phyloP scores from a whole-genome alignment of 1,140 invertebrate species.

The Drosophila mauritiana region DNA sequence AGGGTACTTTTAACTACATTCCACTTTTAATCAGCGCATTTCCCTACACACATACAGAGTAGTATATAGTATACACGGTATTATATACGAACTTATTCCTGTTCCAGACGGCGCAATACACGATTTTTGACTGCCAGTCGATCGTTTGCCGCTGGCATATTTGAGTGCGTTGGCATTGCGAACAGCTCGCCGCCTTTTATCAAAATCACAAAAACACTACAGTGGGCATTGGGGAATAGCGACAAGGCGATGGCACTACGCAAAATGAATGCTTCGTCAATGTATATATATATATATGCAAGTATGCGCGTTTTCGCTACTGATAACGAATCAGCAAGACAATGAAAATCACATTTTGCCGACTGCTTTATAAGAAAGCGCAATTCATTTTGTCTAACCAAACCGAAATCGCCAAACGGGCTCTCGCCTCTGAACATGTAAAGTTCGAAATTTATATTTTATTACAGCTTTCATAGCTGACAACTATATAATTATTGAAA shows the following conservation, averaged over 20 bases:
- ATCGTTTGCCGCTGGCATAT: slow-evolving; percentile 27
- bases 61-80: slow-evolving; percentile 5
- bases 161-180: slow-evolving; percentile 67
- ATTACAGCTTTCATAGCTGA: too few species aligned
- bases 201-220: slow-evolving; percentile 61
- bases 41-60: slow-evolving; percentile 5
- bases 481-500: too few species aligned
- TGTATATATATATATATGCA: slow-evolving; percentile 2
- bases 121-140: slow-evolving; percentile 51
- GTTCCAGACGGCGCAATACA: slow-evolving; percentile 56
- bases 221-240: slow-evolving; percentile 15
- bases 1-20: slow-evolving; percentile 7
- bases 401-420: slow-evolving; percentile 20
- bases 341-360: slow-evolving; percentile 36
- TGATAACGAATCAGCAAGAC: slow-evolving; percentile 56
- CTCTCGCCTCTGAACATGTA: background rate
- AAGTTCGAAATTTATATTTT: background rate
- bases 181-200: slow-evolving; percentile 58
- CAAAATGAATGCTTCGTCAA: slow-evolving; percentile 43
- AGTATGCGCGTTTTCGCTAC: slow-evolving; percentile 2
- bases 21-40: slow-evolving; percentile 24
- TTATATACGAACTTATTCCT: slow-evolving; percentile 6
- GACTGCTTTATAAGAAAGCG: slow-evolving; percentile 9
- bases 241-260: slow-evolving; percentile 18
- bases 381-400: slow-evolving; percentile 13